Base-by-base conservation (phyloP, 2,113 vertebrate species). In the Empidonax alnorum region DNA sequence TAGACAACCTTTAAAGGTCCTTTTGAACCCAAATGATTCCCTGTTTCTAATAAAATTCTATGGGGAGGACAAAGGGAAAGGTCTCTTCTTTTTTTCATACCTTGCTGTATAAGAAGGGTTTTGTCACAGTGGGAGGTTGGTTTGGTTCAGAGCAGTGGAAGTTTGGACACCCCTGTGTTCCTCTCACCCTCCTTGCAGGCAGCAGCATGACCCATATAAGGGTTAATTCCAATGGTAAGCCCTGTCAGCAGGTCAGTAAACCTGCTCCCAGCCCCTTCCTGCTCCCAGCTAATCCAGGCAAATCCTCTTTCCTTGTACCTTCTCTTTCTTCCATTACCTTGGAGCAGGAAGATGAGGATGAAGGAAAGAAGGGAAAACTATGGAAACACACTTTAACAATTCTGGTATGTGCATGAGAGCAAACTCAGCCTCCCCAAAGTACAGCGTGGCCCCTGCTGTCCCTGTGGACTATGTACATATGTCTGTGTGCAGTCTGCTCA, bases 241-340 rank as follows among this genome's bases (percentile, higher is more conserved):
- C 53, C 47, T 85, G 69, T 72, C 87, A 96, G 73, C 74, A 13
- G 4, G 69, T 41, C 90, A 66, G 22, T 61, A 68, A 96, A 91
- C 95, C 76, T 69, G 22, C 49, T 86, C 77, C 44, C 65, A 88
- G 27, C 16, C 27, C 56, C 72, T 76, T 88, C 63, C 68, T 62
- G 68, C 35, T 84, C 33, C 73, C 37, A 69, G 58, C 53, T 96
- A 91, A 96, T 94, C 84, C 82, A 27, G 37, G 49, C 58, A 94
- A 94, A 94, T 96, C 95, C 74, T 90, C 94, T 95, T 95, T 84
- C 53, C 15, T 7, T n/a, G 3, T 76, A 61, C 85, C 67, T 91
- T 87, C 41, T 69, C 52, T 85, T 91, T 62, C 56, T 86, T 86
- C 55, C 33, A 22, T 42, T 66, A 53, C 42, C 55, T 87, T 49